These are phyloP conservation scores for Pseudoatta argentina DNA, from an alignment of 1,140 invertebrate genomes.

Conservation along the genomic window DNA sequence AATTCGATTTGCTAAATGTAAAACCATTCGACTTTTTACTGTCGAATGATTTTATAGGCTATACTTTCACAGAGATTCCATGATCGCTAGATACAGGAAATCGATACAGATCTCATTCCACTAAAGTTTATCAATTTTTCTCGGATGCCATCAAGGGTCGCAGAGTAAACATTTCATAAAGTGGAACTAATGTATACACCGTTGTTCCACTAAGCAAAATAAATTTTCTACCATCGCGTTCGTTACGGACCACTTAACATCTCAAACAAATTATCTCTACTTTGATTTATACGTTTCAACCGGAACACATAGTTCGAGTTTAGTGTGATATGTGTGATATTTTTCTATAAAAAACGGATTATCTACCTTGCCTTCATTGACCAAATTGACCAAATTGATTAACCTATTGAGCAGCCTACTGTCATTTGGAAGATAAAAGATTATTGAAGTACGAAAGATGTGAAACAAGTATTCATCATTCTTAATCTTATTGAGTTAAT, in stretches of 20 bases:
- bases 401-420: background rate
- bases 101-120: background rate
- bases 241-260: no score
- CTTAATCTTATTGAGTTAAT: background rate
- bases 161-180: conserved; percentile 51
- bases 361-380: conserved; percentile 6
- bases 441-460: background rate
- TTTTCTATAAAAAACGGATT: background rate
- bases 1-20: background rate
- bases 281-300: background rate
- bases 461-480: background rate
- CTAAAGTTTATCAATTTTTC: conserved; percentile 13
- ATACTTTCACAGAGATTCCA: background rate
- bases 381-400: background rate
- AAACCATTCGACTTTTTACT: background rate
- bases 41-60: background rate
- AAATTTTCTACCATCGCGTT: conserved; percentile 17
- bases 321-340: background rate
- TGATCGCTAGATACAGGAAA: conserved; percentile 10
- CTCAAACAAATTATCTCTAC: background rate
- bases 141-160: background rate
- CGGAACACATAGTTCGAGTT: background rate
- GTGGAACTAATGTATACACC: background rate
- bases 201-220: background rate
- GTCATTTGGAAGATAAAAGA: background rate